phyloP scores from a whole-genome alignment of 1,140 invertebrate species.

The Olivierus martensii region DNA sequence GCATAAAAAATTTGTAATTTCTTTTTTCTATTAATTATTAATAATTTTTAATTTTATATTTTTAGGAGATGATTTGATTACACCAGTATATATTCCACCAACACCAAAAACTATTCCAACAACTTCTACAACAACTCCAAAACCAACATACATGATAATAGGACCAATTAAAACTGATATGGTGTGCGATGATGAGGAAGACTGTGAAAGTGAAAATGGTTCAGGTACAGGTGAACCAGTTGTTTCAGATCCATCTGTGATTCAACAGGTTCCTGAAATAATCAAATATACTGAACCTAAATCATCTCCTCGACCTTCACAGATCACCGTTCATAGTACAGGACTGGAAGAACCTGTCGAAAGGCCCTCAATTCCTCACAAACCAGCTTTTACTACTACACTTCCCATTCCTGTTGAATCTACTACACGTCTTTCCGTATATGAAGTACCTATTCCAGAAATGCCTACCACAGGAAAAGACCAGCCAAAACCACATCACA shows the following conservation, averaged over 20 bases:
- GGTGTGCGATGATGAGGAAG: slow-evolving; percentile 24
- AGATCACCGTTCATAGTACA: neutral
- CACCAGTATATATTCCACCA: slow-evolving; percentile 74
- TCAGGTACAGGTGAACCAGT: slow-evolving; percentile 22
- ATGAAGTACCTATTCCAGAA: slow-evolving; percentile 10
- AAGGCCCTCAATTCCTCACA: neutral
- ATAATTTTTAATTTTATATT: neutral
- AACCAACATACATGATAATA: too few species aligned
- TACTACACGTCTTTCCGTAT: slow-evolving; percentile 1
- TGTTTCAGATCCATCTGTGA: neutral
- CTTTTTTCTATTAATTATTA: too few species aligned
- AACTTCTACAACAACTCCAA: slow-evolving; percentile 1
- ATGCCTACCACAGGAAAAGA: slow-evolving; percentile 8
- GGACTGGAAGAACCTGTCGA: neutral
- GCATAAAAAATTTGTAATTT: too few species aligned
- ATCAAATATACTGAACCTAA: neutral
- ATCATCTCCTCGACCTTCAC: neutral
- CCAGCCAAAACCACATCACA: slow-evolving; percentile 11
- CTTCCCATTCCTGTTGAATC: neutral
- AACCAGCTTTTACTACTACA: neutral
- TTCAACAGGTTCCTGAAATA: neutral
- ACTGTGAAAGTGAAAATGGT: slow-evolving; percentile 17
- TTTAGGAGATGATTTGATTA: slow-evolving; percentile 44
- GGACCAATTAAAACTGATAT: neutral
- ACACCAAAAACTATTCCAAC: slow-evolving; percentile 31